These are phyloP conservation scores for Campopleginae sp. DNA, from an alignment of 2,888 invertebrate genomes.

Conservation along the genomic window DNA sequence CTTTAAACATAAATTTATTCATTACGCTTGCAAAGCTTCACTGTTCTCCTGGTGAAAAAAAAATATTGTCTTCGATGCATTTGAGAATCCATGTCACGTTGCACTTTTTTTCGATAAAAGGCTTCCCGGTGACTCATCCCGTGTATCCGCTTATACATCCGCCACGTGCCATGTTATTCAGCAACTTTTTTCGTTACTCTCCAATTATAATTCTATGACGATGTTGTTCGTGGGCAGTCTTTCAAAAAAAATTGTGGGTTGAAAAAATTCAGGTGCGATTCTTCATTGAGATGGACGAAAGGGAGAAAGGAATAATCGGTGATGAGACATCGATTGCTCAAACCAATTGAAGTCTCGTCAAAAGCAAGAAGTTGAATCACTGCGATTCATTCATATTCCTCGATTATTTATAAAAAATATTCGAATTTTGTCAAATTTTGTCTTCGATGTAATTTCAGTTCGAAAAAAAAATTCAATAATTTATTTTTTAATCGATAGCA, in stretches of 20 bases:
- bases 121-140: slow-evolving; percentile 49
- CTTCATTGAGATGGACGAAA: neutral
- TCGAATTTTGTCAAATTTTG: neutral
- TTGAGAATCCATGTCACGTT: slow-evolving; percentile 60
- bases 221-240: neutral
- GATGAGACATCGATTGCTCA: slow-evolving; percentile 11
- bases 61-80: slow-evolving; percentile 13
- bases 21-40: neutral
- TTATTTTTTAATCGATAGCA: neutral
- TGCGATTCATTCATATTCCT: neutral
- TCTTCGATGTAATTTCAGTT: neutral
- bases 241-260: slow-evolving; percentile 1
- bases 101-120: slow-evolving; percentile 46
- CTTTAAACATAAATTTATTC: slow-evolving; percentile 20
- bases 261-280: slow-evolving; percentile 8
- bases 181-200: slow-evolving; percentile 13
- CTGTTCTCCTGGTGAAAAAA: neutral
- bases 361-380: neutral
- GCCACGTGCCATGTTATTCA: slow-evolving; percentile 47
- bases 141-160: slow-evolving; percentile 58
- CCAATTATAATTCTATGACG: neutral
- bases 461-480: neutral
- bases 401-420: neutral
- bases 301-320: neutral
- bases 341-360: neutral